These are phyloP conservation scores for Rallus crepitans DNA, from an alignment of 2,797 vertebrate species.

Conservation along the genomic window DNA sequence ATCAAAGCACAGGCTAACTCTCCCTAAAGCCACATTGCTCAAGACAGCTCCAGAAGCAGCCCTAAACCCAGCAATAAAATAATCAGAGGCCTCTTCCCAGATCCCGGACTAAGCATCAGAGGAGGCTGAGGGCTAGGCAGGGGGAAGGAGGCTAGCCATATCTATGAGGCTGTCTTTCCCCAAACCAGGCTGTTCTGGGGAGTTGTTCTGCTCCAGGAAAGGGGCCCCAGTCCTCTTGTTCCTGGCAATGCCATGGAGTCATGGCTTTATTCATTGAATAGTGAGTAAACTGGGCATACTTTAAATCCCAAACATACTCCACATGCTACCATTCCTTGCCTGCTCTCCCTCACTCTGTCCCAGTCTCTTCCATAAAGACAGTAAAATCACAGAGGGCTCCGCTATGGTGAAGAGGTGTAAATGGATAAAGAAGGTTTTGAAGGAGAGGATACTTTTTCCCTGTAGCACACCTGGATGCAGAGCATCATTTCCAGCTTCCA, in stretches of 20 bases:
- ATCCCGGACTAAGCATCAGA: neutral
- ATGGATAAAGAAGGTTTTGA: neutral
- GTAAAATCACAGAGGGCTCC: neutral
- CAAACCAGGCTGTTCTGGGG: neutral
- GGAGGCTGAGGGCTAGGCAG: neutral
- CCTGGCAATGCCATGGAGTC: fast-evolving
- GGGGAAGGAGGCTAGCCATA: neutral
- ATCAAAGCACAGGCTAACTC: constrained; percentile 17
- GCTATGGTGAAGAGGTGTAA: neutral
- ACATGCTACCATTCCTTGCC: neutral
- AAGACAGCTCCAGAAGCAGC: constrained; percentile 22
- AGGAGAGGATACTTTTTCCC: neutral
- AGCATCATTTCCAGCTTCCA: neutral
- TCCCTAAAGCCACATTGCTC: neutral
- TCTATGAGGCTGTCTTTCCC: fast-evolving
- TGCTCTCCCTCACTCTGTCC: neutral
- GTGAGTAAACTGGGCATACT: neutral
- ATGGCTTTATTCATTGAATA: neutral
- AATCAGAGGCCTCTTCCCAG: constrained; percentile 9
- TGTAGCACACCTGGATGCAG: neutral
- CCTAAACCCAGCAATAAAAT: constrained; percentile 51
- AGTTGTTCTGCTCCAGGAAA: neutral
- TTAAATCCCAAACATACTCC: neutral
- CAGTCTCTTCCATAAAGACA: neutral
- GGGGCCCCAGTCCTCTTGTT: neutral